Evolutionary conservation across 2,797 vertebrate genomes (phyloP).

Genomic region (Varecia variegata): DNA sequence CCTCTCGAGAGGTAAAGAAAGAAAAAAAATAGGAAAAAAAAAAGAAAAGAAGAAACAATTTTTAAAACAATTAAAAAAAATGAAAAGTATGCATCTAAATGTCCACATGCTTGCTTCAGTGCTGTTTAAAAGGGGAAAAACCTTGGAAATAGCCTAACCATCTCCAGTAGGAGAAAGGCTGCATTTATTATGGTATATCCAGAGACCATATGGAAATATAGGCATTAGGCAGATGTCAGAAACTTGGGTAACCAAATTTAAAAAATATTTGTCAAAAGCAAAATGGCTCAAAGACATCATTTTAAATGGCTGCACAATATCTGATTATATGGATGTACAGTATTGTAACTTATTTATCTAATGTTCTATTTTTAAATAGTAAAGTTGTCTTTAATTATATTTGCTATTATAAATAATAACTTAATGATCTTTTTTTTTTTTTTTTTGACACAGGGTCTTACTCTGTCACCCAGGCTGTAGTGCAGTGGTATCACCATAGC

Average conservation of each 20-base stretch:
- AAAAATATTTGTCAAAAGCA: neutral
- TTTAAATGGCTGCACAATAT: neutral
- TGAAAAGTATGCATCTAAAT: too few relatives aligned
- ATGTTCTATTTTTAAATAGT: neutral
- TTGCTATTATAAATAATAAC: neutral
- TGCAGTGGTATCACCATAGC: too few relatives aligned
- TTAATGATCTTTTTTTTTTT: neutral
- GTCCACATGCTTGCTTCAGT: neutral
- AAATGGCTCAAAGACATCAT: neutral
- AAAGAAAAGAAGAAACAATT: too few relatives aligned
- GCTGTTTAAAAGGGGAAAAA: neutral
- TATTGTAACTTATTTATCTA: neutral
- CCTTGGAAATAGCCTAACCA: neutral
- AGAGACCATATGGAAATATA: neutral
- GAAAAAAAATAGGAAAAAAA: too few relatives aligned
- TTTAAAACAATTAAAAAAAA: too few relatives aligned
- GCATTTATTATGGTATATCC: neutral
- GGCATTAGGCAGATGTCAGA: neutral
- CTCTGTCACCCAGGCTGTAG: too few relatives aligned
- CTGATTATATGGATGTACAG: neutral
- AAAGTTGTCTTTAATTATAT: neutral
- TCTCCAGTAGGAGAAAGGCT: neutral
- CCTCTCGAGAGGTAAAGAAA: too few relatives aligned
- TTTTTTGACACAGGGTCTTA: too few relatives aligned
- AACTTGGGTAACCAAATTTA: neutral